Evolutionary conservation across 2,797 vertebrate genomes (phyloP).

Genomic region (Enteromius unitaeniatus): DNA sequence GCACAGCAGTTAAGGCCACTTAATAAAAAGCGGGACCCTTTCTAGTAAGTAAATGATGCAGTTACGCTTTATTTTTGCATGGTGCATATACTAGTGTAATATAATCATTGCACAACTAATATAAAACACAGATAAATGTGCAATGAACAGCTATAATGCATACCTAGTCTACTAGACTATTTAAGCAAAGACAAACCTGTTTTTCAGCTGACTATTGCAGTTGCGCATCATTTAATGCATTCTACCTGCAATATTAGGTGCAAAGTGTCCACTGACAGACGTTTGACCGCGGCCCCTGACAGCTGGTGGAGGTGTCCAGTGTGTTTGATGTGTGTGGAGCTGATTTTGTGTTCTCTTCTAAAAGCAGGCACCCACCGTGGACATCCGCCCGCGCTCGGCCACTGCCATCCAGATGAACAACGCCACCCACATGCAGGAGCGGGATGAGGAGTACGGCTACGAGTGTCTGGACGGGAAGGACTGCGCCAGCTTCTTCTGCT

Average conservation of each 20-base stretch:
- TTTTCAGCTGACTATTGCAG: conserved; percentile 38
- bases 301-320: not conserved
- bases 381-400: conserved; percentile 96
- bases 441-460: conserved; percentile 97
- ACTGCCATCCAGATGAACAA: conserved; percentile 99
- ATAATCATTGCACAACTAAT: not conserved
- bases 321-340: conserved; percentile 28
- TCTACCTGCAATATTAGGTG: conserved; percentile 60
- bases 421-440: conserved; percentile 96
- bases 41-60: not conserved
- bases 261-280: conserved; percentile 64
- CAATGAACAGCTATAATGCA: not conserved
- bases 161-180: not conserved
- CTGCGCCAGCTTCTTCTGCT: conserved; percentile 99
- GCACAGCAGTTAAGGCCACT: not conserved
- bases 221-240: conserved; percentile 52
- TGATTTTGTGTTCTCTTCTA: conserved; percentile 67
- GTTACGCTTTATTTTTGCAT: not conserved
- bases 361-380: conserved; percentile 94
- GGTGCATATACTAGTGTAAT: not conserved
- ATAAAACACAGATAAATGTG: not conserved
- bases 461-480: conserved; percentile 99
- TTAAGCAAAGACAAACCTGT: conserved; percentile 20
- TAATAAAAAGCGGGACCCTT: not conserved
- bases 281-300: not conserved